Evolutionary conservation across 2,797 vertebrate genomes (phyloP), one percentile per base, ranked within the genome.

Genomic region (Chlorospingus semifuscus): DNA sequence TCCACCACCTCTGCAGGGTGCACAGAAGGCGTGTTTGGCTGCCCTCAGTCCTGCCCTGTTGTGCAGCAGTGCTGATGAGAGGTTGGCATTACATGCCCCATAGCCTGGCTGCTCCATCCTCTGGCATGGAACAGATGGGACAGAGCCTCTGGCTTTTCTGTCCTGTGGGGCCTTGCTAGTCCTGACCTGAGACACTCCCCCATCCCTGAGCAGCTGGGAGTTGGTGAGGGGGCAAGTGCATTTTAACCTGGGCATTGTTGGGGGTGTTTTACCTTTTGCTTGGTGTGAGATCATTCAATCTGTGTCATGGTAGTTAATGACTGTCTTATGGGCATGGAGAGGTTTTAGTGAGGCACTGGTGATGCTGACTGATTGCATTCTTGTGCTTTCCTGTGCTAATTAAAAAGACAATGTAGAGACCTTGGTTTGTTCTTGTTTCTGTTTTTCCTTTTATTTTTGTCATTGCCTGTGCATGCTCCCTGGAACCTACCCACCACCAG

Each of bases 391-490:
- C 56, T 60, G 39, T 1, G 0, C 63, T 95, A 86, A 90, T 93
- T 78, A 59, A 87, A 86, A 79, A 49, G 61, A 15, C 44, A 44
- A 19, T 39, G 27, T 56, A 44, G 49, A 87, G 49, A 75, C 76
- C 42, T 75, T 80, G 52, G 60, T 91, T 93, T 81, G 56, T 78
- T 90, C 56, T 91, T 84, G 29, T 21, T 76, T 70, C 78, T 89
- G 21, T 26, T 93, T 87, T 75, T 56, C 36, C n/a, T 64, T 79
- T 76, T 63, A 23, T 65, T 89, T 83, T 89, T 78, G 39, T 78
- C 47, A 37, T 65, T 87, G 57, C 29, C 22, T 7, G 2, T 72
- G 19, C 34, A 1, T 42, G 44, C n/a, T 88, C 87, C 37, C 29
- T 47, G 36, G 66, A 93, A 69, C 34, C 53, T 72, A 6, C 50